These are phyloP conservation scores for Pocillopora meandrina DNA, from an alignment of 92 coral and sea anemone genomes.

Conservation along the genomic window DNA sequence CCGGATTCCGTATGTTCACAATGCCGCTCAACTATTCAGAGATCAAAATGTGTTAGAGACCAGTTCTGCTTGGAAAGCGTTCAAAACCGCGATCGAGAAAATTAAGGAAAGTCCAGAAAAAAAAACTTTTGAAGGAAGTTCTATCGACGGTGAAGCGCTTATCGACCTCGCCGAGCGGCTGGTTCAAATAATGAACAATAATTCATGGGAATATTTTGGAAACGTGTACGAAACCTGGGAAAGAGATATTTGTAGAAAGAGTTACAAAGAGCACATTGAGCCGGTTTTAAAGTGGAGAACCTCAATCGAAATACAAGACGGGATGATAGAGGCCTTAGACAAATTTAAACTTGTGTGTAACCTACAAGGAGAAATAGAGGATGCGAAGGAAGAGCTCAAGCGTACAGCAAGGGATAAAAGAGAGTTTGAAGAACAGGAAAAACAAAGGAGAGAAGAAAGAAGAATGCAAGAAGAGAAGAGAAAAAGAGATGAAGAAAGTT, in stretches of 20 bases:
- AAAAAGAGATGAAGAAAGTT: too few relatives aligned
- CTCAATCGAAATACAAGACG: background rate
- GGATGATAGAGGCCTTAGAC: background rate
- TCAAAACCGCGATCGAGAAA: background rate
- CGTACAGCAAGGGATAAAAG: background rate
- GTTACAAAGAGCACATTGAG: background rate
- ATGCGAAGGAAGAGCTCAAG: background rate
- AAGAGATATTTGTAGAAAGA: slow-evolving; percentile 9
- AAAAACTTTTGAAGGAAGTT: slow-evolving; percentile 7
- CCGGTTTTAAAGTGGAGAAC: background rate
- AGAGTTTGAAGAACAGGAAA: background rate
- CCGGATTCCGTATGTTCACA: background rate
- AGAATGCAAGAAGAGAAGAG: background rate
- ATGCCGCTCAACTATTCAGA: background rate
- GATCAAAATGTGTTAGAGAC: background rate
- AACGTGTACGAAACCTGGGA: background rate
- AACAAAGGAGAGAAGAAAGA: background rate
- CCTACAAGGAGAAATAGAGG: background rate
- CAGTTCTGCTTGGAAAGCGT: background rate
- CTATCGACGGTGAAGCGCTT: slow-evolving; percentile 13
- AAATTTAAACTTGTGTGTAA: background rate
- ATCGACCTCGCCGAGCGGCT: background rate
- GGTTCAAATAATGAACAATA: background rate
- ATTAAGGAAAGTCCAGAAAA: background rate
- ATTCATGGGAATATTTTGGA: slow-evolving; percentile 25